A percentile compares a stretch with the other conserved stretches of the same genome.
phyloP scores from a whole-genome alignment of 2,888 invertebrate genomes.

The Polylopha cassiicola region DNA sequence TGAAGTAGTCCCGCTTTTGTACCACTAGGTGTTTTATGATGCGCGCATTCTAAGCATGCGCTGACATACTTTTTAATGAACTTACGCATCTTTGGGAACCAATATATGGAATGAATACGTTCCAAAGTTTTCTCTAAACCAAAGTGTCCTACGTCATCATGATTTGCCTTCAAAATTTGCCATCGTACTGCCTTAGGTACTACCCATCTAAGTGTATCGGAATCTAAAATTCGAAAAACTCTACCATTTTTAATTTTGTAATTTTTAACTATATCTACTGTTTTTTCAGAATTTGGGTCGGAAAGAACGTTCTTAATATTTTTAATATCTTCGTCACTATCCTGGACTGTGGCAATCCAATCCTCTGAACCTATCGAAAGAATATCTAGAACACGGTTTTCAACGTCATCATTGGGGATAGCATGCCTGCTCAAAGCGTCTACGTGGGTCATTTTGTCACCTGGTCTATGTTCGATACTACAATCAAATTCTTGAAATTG shows the following conservation, averaged over 20 bases:
- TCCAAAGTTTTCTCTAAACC: too few species aligned
- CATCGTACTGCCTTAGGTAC: background rate
- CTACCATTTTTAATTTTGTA: background rate
- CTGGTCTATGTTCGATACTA: too few species aligned
- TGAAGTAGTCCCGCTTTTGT: background rate
- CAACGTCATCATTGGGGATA: too few species aligned
- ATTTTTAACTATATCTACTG: background rate
- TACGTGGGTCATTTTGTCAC: too few species aligned
- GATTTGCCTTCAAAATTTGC: background rate
- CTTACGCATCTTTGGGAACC: too few species aligned
- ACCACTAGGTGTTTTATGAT: background rate
- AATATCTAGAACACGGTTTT: too few species aligned
- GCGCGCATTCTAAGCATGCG: background rate
- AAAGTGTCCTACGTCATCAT: constrained; percentile 1
- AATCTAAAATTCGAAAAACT: background rate
- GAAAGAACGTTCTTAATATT: background rate
- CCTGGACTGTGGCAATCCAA: background rate
- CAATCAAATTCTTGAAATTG: too few species aligned
- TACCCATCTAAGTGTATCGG: background rate
- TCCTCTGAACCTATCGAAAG: too few species aligned
- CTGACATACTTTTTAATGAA: too few species aligned
- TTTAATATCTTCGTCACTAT: background rate
- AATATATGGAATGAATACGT: too few species aligned
- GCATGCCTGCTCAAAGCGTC: too few species aligned
- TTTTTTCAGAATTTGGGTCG: background rate